Evolutionary conservation across 2,888 invertebrate species (phyloP).

Genomic region (Xestia xanthographa): DNA sequence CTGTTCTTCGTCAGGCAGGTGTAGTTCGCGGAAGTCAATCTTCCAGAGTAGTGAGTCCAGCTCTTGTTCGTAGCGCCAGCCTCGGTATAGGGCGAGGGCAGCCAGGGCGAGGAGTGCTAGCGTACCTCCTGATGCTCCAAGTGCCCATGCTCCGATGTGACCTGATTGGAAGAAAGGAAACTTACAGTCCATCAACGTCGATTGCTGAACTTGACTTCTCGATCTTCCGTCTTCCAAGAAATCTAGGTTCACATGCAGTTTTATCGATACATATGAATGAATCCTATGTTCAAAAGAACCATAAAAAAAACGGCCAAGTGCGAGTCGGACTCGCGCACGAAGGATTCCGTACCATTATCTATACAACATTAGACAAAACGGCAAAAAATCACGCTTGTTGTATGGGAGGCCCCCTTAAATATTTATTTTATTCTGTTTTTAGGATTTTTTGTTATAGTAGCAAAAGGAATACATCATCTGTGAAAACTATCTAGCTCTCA

Average conservation of each 20-base stretch:
- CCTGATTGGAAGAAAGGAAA: constrained; percentile 85
- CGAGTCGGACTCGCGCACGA: too few species aligned
- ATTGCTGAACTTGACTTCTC: neutral
- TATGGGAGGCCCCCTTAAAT: too few species aligned
- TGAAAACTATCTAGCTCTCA: too few species aligned
- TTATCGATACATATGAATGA: neutral
- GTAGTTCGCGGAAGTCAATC: constrained; percentile 97
- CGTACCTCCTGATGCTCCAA: constrained; percentile 95
- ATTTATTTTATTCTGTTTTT: too few species aligned
- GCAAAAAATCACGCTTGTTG: too few species aligned
- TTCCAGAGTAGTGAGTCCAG: constrained; percentile 98
- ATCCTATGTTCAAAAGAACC: neutral
- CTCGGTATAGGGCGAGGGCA: constrained; percentile 95
- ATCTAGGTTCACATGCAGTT: neutral
- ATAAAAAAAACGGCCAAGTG: neutral
- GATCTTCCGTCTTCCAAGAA: neutral
- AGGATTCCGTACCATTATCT: too few species aligned
- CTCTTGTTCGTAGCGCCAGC: constrained; percentile 98
- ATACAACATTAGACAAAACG: too few species aligned
- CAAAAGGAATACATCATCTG: too few species aligned
- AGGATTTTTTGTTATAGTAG: too few species aligned
- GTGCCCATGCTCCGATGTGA: constrained; percentile 95
- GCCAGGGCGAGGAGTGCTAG: constrained; percentile 93
- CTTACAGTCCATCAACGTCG: neutral
- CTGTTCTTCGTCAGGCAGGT: constrained; percentile 91